Base-by-base conservation (phyloP, 2,113 vertebrate genomes). In the Brachyhypopomus gauderio region DNA sequence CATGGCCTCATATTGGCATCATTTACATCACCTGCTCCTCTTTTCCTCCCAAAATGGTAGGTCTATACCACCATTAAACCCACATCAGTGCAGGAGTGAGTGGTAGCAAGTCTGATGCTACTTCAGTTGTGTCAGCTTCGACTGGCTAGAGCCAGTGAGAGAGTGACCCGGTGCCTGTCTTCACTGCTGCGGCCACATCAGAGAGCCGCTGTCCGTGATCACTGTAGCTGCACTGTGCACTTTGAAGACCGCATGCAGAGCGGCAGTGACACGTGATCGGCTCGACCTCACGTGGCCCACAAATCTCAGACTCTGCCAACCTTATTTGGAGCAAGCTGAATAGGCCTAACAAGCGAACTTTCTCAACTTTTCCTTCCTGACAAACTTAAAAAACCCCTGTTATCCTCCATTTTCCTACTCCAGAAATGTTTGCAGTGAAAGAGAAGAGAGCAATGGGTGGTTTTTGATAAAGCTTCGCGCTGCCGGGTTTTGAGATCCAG, bases 21-120 rank as follows among this genome's bases (percentile, higher is more conserved):
- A 85, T 52, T 81, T 81, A 36, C 17, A 70, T 63, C 14, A 0
- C 80, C 90, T 89, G 85, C 86, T 88, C 88, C 76, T 77, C 62
- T 20, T 9, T 85, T 80, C n/a, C 73, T 52, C 45, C 17, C 70
- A 25, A 66, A 72, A 83, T 84, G 78, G 0, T 74, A 86, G 87
- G 85, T 75, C 63, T 70, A 63, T 25, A 75, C 72, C 55, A 23
- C 67, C 12, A 74, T 75, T 76, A 75, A 72, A 34, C 67, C 19
- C 25, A 60, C 25, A 75, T 74, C 72, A 76, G 34, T 58, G 17
- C n/a, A 22, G 69, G 63, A 38, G 27, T 5, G 19, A 14, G 19
- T 22, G 41, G 55, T 30, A 22, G 48, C 22, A 17, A 66, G 48
- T 48, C 30, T n/a, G 34, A 55, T 25, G 3, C 66, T 0, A 63